These are phyloP conservation scores for Xylocopa sonorina DNA, from an alignment of 1,140 invertebrate genomes.

Conservation along the genomic window DNA sequence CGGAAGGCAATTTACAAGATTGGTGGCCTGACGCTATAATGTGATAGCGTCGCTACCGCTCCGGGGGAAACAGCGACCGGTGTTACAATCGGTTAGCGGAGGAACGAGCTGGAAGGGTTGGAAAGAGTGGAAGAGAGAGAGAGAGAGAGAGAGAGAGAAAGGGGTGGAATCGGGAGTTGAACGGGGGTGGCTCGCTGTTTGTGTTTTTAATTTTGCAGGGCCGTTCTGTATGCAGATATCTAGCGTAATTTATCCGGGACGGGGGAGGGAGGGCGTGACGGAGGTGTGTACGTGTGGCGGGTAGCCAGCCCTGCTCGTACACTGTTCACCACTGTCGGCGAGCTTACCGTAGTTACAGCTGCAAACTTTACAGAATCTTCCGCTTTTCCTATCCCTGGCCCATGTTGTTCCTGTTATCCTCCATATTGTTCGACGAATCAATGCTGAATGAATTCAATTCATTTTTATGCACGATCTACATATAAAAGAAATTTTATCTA, in stretches of 20 bases:
- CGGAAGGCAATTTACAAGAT: conserved; percentile 72
- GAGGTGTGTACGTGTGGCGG: conserved; percentile 67
- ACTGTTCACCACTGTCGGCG: conserved; percentile 30
- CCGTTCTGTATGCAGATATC: conserved; percentile 76
- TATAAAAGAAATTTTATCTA: no score
- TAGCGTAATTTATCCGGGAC: conserved; percentile 72
- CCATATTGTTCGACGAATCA: background rate
- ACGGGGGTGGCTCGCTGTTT: conserved; percentile 59
- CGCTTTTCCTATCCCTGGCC: background rate
- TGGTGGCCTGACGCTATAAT: conserved; percentile 66
- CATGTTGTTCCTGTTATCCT: background rate
- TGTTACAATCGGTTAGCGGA: conserved; percentile 32
- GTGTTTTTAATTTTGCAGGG: conserved; percentile 74
- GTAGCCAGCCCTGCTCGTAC: conserved; percentile 54
- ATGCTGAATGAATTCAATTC: background rate
- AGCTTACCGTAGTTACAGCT: conserved; percentile 45
- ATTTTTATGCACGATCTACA: background rate
- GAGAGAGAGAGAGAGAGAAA: background rate
- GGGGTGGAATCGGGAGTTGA: background rate
- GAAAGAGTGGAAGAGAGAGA: no score
- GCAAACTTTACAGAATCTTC: conserved; percentile 58
- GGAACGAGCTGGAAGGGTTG: no score
- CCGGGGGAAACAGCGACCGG: conserved; percentile 37
- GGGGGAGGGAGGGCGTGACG: conserved; percentile 32
- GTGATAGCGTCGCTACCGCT: conserved; percentile 62